Percentiles rank a stretch among this genome's conserved stretches.
These are phyloP conservation scores for Chaunax sp. DNA, from an alignment of 2,797 vertebrate genomes.

Conservation along the genomic window DNA sequence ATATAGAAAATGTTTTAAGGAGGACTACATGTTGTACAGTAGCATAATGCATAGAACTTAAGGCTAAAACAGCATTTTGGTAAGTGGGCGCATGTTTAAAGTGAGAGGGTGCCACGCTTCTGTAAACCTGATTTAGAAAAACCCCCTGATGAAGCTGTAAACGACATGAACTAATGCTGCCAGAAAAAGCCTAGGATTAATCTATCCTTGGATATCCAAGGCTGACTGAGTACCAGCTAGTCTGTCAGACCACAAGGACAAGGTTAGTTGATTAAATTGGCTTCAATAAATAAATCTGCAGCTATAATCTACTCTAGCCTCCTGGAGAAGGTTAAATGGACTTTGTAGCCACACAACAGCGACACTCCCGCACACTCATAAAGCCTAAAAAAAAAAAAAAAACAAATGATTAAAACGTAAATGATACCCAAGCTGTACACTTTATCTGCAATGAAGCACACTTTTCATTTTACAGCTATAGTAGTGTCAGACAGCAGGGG, in stretches of 20 bases:
- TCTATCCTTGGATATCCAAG: constrained; percentile 43
- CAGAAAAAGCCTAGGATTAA: background rate
- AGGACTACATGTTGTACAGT: too few species aligned
- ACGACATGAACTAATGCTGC: constrained; percentile 2
- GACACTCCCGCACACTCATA: background rate
- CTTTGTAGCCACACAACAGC: constrained; percentile 12
- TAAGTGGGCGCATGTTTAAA: too few species aligned
- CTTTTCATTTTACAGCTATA: background rate
- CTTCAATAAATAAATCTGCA: constrained; percentile 40
- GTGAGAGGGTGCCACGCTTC: too few species aligned
- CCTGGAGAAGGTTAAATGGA: constrained; percentile 43
- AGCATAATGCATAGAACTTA: too few species aligned
- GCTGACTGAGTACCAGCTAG: constrained; percentile 31
- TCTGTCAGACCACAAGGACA: constrained; percentile 46
- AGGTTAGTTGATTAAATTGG: constrained; percentile 43
- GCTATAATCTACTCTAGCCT: constrained; percentile 12
- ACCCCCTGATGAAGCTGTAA: background rate
- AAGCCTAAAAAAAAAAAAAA: background rate
- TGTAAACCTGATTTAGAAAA: too few species aligned
- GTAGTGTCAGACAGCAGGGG: background rate
- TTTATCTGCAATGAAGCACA: constrained; percentile 16
- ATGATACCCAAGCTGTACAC: background rate
- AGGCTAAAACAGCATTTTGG: too few species aligned
- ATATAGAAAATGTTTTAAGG: too few species aligned
- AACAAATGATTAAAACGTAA: constrained; percentile 16